Evolutionary conservation across 1,140 invertebrate genomes (phyloP), one percentile per base, ranked within the genome.

Genomic region (Sycophila sp.): DNA sequence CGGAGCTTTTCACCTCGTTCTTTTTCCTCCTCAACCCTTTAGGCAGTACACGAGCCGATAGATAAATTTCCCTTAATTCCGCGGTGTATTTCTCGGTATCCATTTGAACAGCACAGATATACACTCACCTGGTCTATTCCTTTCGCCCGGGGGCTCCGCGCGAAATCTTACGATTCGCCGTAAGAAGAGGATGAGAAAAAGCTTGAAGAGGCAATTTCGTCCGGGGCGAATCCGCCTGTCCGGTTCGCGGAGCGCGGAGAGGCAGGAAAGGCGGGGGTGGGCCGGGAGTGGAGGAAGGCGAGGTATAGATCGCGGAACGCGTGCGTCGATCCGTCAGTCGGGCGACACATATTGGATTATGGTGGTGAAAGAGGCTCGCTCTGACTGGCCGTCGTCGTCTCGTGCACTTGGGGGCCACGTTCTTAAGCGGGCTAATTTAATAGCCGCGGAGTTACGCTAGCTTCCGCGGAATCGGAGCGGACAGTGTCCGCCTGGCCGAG

Each of bases 401-500:
- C 10, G 24, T 26, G 38, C 22, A 19, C 26, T 45, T 34, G 47
- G 32, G 17, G 34, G 26, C 32, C 17, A 4, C 4, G 10, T 5
- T 8, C 11, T 24, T 75, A 71, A 73, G 72, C 65, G 62, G 69
- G 71, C 72, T 83, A 81, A 83, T 83, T 81, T 80, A 80, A 83
- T 83, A 17, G 45, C 17, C 45, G 28, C 17, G 30, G 22, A n/a
- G n/a, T n/a, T n/a, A 4, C 7, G 65, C 17, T 60, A 42, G 60
- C 75, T 80, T 79, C 74, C 75, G 73, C 67, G 72, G 77, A 85
- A 82, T 80, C 81, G 73, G 76, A 78, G 76, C 77, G 70, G 49
- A 74, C 84, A 85, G 83, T 85, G 76, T 73, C 74, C 75, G 75
- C 75, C 78, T 75, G 74, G 77, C 80, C 76, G 78, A 80, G 75